phyloP scores from a whole-genome alignment of 1,140 invertebrate genomes.

The Caenorhabditis tropicalis region DNA sequence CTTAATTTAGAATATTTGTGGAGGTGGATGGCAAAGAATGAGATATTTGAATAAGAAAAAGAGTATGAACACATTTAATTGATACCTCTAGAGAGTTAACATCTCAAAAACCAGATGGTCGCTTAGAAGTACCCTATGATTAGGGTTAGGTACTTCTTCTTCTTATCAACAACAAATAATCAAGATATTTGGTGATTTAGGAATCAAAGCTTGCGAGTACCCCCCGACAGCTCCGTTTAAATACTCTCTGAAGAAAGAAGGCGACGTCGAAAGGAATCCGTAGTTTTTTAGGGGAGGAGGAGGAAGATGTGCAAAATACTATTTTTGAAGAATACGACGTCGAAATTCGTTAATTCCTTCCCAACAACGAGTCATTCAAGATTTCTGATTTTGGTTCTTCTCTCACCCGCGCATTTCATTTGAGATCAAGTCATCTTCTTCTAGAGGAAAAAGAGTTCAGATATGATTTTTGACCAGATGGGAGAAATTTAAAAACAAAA shows the following conservation, averaged over 20 bases:
- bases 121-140: background rate
- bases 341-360: background rate
- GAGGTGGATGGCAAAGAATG: background rate
- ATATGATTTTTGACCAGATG: background rate
- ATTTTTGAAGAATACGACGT: constrained; percentile 17
- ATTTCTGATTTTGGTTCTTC: constrained; percentile 2
- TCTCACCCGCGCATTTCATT: too few species aligned
- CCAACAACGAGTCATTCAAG: background rate
- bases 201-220: constrained; percentile 2
- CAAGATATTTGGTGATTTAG: background rate
- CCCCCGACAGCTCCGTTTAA: background rate
- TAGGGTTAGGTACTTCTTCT: background rate
- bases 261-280: background rate
- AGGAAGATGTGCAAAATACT: constrained; percentile 18
- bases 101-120: constrained; percentile 36
- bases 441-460: too few species aligned
- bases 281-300: background rate
- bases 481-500: too few species aligned
- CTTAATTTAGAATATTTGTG: background rate
- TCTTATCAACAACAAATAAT: background rate
- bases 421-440: too few species aligned
- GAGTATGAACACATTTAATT: too few species aligned
- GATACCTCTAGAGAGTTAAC: background rate
- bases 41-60: background rate
- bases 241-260: background rate